Base-by-base conservation (phyloP, 2,797 vertebrate genomes). In the Nannoperca obscura region DNA sequence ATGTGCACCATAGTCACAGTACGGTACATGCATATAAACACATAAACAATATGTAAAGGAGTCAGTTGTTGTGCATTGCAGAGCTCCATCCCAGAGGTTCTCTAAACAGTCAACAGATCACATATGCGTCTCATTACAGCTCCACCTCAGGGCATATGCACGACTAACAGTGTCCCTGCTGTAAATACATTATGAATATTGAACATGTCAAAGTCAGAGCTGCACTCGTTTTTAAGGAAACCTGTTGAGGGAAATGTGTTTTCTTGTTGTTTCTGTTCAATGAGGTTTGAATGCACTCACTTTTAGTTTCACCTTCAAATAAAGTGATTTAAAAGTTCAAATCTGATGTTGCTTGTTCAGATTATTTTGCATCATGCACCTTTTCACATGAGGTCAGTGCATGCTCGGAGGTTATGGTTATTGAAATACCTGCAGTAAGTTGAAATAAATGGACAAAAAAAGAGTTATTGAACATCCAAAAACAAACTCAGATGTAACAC, bases 101-200 rank as follows among this genome's bases (percentile, higher is more conserved):
- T 70, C 40, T 27, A 40, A 55, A 22, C 69, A 69, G 78, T 87
- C 78, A 87, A 78, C 86, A 82, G 69, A 84, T 86, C 77, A 73
- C 81, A 85, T 77, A 64, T 63, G 65, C 63, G 38, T 82, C 82
- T 89, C 78, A 86, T 90, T 87, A 80, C 69, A 78, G 72, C 78
- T 78, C 63, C 52, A 81, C 82, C 86, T 82, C 63, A 40, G 82
- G 79, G 88, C 69, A 64, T 53, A 72, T 59, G 53, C 80, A 53
- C 76, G 68, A 69, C 75, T 71, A 15, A 42, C 74, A 65, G 55
- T 40, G 66, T 32, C 60, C 69, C 78, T 78, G 61, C 32, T 76
- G 55, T 85, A 82, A 83, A 85, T 62, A 69, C 54, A 79, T 81
- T 30, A 68, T 81, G 32, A 76, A 80, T 82, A 76, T 40, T 75